Evolutionary conservation across 1,140 invertebrate genomes (phyloP), one percentile per base, ranked within the genome.

Genomic region (Drosophila malerkotliana): DNA sequence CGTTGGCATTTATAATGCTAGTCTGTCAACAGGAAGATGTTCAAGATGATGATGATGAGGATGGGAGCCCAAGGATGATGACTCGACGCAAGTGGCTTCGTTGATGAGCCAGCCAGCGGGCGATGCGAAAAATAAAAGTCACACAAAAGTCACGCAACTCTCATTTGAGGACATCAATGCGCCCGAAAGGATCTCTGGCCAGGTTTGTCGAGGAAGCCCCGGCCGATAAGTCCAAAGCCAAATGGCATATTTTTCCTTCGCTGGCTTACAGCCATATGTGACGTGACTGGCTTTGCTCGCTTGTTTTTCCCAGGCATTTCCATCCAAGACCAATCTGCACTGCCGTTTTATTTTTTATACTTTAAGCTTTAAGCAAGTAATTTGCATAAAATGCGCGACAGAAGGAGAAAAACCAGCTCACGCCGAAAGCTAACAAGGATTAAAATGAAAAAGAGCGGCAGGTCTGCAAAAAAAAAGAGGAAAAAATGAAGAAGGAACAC

Each of bases 61-160:
- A 69, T 60, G 60, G 4, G 41, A 15, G 21, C 63, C 58, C 57
- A 54, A 74, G 58, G 77, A 63, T 64, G 79, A 68, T 79, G 79
- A 72, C 79, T 62, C 54, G 60, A 34, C 63, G 74, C 79, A 83
- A 83, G 63, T 83, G 56, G 63, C 63, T 60, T 66, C 79, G 63
- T 71, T 83, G 79, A 76, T 83, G 79, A 79, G 66, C 59, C 39
- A 48, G 44, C 41, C 39, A 44, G 44, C 41, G 34, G 37, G 32
- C 62, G 66, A 58, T 72, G 39, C 37, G 34, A 51, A 39, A 71
- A 72, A 58, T 71, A 79, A 72, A 83, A 74, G 59, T 58, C 74
- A 47, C 68, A 82, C 68, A 82, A 69, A 78, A 83, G 80, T 83
- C 80, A 84, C 80, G 80, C 80, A 84, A 84, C 62, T 58, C 81